Base-by-base conservation (phyloP, 2,113 vertebrate species). In the Phrynosoma blainvillii region DNA sequence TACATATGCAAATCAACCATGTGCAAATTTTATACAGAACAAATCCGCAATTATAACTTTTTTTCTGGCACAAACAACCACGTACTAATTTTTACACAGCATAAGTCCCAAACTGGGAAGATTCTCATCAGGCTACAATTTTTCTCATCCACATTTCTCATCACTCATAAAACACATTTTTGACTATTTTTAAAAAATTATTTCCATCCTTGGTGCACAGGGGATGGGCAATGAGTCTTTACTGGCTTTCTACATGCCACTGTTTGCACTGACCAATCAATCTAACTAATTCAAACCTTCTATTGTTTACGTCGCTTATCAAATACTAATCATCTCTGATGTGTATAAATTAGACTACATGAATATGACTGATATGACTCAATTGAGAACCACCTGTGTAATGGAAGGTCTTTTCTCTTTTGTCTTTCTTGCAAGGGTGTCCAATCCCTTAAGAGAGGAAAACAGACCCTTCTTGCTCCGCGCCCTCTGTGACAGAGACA, bases 401-500 rank as follows among this genome's bases (percentile, higher is more conserved):
- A 96, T 82, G 1, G 98, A 98, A 2, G 98, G 97, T 27, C 98
- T 96, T 87, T 98, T 99, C 77, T 99, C 98, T 79, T 98, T 97
- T 20, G 97, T 97, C 90, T 96, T 98, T 90, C 97, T 98, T 5
- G 98, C 98, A 66, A 99, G 94, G 20, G 98, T 98, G 94, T 99
- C 98, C 89, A 99, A 96, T 81, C 98, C 98, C 96, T 99, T 99
- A 0, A 99, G 96, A 0, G 99, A 99, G 36, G 98, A 99, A 96
- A 99, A 99, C 27, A 99, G 96, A 54, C 99, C 97, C 95, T 97
- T 97, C 95, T 98, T 99, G 89, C 91, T 96, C 92, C 88, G 95
- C 80, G 95, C 89, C 59, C 95, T 96, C 85, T 98, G 97, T 1
- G 97, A 98, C 89, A 98, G 91, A 36, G 98, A 99, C 68, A 99